Evolutionary conservation across 1,140 invertebrate genomes (phyloP), one percentile per base, ranked within the genome.

Genomic region (Caenorhabditis tropicalis): DNA sequence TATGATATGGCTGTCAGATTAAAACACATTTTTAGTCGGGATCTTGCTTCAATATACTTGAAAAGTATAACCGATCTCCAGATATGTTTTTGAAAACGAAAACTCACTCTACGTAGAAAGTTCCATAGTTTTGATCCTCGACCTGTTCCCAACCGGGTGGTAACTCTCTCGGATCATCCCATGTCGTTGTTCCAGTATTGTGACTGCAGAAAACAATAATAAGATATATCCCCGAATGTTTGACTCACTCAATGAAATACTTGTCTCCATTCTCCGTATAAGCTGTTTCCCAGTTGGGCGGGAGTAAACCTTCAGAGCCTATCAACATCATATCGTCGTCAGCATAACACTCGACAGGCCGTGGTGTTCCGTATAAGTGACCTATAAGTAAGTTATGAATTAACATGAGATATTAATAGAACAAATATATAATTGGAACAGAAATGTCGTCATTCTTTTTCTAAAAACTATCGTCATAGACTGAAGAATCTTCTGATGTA

Each of bases 91-190:
- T 29, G 84, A 88, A 21, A 49, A 70, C 24, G 46, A 85, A 31
- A 60, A 93, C 93, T 92, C 89, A 93, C 93, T 99, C 97, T 80
- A 99, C 98, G 92, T 97, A 99, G 90, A 99, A 99, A 53, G 96
- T 97, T 19, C 98, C 98, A 92, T 98, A 98, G 90, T 97, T 94
- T 49, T 96, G 96, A 92, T 99, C 98, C 87, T 97, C 96, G 36
- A 99, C 98, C 92, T 96, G 95, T 91, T 99, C 98, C 98, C 98
- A 99, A 21, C 98, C 98, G 92, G 96, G 97, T 0, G 98, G 98
- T 84, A 99, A 92, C 27, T 89, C 90, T 29, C 88, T 87, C 10
- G 90, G 90, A 85, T 91, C 91, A 27, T 91, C 85, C 91, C 89
- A 91, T 51, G 87, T 87, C 21, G 91, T 91, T 70, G 91, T 91